Base-by-base conservation (phyloP, 1,140 invertebrate genomes). In the Asobara japonica region DNA sequence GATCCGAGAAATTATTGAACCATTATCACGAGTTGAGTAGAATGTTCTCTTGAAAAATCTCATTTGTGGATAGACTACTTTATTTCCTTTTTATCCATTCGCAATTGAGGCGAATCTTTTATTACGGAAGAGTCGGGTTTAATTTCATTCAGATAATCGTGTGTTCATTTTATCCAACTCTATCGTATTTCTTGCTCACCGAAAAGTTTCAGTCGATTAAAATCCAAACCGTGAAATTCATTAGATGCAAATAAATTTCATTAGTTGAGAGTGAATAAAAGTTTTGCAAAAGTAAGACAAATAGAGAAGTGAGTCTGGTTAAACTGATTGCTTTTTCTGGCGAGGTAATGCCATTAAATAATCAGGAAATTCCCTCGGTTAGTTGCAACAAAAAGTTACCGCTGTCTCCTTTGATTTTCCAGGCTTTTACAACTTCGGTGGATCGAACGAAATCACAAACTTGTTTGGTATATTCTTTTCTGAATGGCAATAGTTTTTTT, bases 331-430 rank as follows among this genome's bases (percentile, higher is more conserved):
- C 41, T 45, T 45, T n/a, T 16, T 38, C 36, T 13, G 36, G 10
- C 10, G 36, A 38, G n/a, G 41, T 45, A 45, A 45, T 45, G 18
- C 41, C 41, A 45, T 45, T 45, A 45, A 45, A 45, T 16, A 45
- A 45, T 45, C 41, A 45, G 41, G n/a, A 16, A 16, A 45, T 45
- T 45, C 18, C 18, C 41, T 16, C n/a, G 13, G 41, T n/a, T n/a
- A 65, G 33, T 18, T 48, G 25, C 16, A 48, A 67, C 64, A 65
- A n/a, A n/a, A n/a, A n/a, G n/a, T n/a, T n/a, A n/a, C n/a, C n/a
- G n/a, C n/a, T n/a, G n/a, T n/a, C n/a, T n/a, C n/a, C n/a, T n/a
- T n/a, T n/a, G n/a, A n/a, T n/a, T n/a, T n/a, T n/a, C n/a, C n/a
- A n/a, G n/a, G n/a, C n/a, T n/a, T n/a, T n/a, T n/a, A n/a, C n/a